These are phyloP conservation scores for Pyrgilauda ruficollis DNA, from an alignment of 2,113 vertebrate genomes.

Conservation along the genomic window DNA sequence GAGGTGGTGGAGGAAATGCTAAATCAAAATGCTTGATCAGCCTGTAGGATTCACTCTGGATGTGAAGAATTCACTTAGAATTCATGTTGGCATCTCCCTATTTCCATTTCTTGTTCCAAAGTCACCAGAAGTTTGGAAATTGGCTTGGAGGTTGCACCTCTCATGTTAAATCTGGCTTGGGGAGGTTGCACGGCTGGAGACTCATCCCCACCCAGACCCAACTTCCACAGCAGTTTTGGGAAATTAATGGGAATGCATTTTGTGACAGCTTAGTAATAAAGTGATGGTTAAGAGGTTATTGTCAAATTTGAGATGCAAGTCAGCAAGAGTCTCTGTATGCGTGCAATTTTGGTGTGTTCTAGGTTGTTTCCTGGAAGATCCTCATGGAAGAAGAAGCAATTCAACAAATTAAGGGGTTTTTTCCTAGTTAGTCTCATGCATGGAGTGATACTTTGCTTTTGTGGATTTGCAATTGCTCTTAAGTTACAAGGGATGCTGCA, in stretches of 20 bases:
- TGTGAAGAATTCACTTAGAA: not conserved
- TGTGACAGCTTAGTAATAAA: not conserved
- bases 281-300: not conserved
- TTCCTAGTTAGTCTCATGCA: not conserved
- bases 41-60: not conserved
- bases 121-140: not conserved
- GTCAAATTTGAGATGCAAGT: not conserved
- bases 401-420: not conserved
- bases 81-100: not conserved
- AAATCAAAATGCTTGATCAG: not conserved
- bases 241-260: not conserved
- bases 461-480: not conserved
- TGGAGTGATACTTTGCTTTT: not conserved
- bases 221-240: not conserved
- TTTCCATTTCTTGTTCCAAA: not conserved
- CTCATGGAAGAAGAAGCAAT: not conserved
- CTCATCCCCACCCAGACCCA: not conserved
- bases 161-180: accelerated
- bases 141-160: not conserved
- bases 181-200: not conserved
- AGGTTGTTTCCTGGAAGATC: not conserved
- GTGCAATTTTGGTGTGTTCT: not conserved
- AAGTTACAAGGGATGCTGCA: not conserved
- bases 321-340: not conserved
- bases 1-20: not conserved